Evolutionary conservation across 2,113 vertebrate genomes (phyloP).

Genomic region (Carassius carassius): DNA sequence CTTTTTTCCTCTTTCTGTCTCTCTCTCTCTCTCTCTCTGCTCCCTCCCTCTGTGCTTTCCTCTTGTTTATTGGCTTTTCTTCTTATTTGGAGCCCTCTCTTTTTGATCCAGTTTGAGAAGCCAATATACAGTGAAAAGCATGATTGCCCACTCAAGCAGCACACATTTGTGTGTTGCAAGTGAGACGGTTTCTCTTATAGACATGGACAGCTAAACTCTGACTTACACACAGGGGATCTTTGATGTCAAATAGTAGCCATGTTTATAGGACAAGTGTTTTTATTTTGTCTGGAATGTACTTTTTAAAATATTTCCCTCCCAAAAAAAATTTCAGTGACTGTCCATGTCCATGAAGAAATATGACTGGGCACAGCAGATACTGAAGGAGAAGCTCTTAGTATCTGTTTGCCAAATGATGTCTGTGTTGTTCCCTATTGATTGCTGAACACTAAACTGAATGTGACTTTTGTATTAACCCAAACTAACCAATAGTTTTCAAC

Average conservation of each 20-base stretch:
- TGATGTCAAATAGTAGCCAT: background rate
- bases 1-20: conserved; percentile 44
- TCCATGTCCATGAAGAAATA: conserved; percentile 86
- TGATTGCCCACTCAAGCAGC: conserved; percentile 82
- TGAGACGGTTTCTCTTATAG: conserved; percentile 85
- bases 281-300: background rate
- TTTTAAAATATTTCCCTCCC: background rate
- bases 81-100: conserved; percentile 74
- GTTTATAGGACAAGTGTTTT: background rate
- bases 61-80: conserved; percentile 86
- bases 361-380: conserved; percentile 85
- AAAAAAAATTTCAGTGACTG: background rate
- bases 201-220: conserved; percentile 70
- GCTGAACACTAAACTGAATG: conserved; percentile 69
- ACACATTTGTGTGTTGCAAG: conserved; percentile 86
- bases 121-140: conserved; percentile 84
- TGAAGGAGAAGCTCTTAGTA: conserved; percentile 84
- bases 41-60: conserved; percentile 58
- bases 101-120: conserved; percentile 78
- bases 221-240: background rate
- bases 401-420: conserved; percentile 79
- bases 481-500: background rate
- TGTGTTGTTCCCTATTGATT: conserved; percentile 78
- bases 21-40: conserved; percentile 67
- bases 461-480: conserved; percentile 66